Percentiles rank a stretch among this genome's conserved stretches.
Evolutionary conservation across 53 echinoderm and acorn worm genomes (phyloP).

Genomic region (Zoroaster sp.): DNA sequence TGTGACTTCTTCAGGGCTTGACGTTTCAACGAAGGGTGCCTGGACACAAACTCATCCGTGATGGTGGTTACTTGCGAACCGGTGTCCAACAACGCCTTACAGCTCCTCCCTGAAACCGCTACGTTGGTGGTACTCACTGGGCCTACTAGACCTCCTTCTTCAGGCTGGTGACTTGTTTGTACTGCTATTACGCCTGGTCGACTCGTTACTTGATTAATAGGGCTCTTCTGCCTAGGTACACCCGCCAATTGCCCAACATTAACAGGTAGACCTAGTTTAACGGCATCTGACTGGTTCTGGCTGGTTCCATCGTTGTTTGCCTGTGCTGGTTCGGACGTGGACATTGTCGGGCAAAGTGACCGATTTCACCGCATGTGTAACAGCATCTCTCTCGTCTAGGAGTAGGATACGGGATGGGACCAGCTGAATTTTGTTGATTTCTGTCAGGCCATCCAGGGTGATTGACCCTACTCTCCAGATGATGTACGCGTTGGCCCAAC

Average conservation of each 20-base stretch:
- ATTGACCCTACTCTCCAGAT: too few relatives aligned
- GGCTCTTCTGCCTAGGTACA: neutral
- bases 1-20: too few relatives aligned
- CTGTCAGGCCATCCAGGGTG: too few relatives aligned
- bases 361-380: neutral
- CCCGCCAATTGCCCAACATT: constrained; percentile 36
- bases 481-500: too few relatives aligned
- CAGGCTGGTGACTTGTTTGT: neutral
- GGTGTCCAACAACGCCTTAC: too few relatives aligned
- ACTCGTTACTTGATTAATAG: neutral
- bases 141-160: neutral
- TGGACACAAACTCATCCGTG: too few relatives aligned
- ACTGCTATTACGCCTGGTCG: neutral
- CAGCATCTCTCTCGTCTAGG: neutral
- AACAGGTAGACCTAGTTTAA: constrained; percentile 9
- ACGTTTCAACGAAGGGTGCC: too few relatives aligned
- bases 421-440: neutral
- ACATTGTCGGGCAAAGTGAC: neutral
- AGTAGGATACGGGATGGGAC: neutral
- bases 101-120: too few relatives aligned
- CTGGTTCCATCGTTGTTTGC: neutral
- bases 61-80: too few relatives aligned
- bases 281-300: neutral
- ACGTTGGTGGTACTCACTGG: neutral
- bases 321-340: neutral